These are phyloP conservation scores for Spodoptera littoralis DNA, from an alignment of 2,888 invertebrate species.

Conservation along the genomic window DNA sequence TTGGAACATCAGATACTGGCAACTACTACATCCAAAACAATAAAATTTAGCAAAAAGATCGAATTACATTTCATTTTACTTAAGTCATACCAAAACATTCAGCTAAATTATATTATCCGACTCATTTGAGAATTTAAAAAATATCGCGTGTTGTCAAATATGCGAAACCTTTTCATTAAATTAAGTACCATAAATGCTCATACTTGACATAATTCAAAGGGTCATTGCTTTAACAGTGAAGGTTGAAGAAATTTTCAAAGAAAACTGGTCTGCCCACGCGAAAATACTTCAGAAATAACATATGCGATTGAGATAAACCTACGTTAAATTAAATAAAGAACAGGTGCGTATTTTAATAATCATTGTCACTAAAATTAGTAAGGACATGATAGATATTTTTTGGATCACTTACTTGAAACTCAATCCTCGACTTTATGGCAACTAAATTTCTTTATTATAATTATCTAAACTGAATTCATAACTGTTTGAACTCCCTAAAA, in stretches of 20 bases:
- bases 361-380: too few species aligned
- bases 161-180: constrained; percentile 23
- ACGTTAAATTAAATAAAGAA: constrained; percentile 3
- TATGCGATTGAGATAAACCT: background rate
- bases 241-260: constrained; percentile 20
- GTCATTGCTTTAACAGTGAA: constrained; percentile 24
- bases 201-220: constrained; percentile 39
- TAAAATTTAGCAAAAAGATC: too few species aligned
- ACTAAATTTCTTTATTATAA: too few species aligned
- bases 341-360: background rate
- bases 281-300: constrained; percentile 21
- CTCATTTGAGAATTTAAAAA: constrained; percentile 3
- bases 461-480: too few species aligned
- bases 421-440: too few species aligned
- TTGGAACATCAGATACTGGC: background rate
- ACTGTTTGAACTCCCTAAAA: too few species aligned
- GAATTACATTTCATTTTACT: too few species aligned
- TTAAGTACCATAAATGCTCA: constrained; percentile 7
- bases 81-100: too few species aligned
- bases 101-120: background rate
- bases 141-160: constrained; percentile 16
- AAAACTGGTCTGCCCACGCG: constrained; percentile 25
- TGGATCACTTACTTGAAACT: background rate
- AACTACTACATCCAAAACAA: too few species aligned
- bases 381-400: too few species aligned